Base-by-base conservation (phyloP, 2,113 vertebrate species). In the Ciconia stormi region DNA sequence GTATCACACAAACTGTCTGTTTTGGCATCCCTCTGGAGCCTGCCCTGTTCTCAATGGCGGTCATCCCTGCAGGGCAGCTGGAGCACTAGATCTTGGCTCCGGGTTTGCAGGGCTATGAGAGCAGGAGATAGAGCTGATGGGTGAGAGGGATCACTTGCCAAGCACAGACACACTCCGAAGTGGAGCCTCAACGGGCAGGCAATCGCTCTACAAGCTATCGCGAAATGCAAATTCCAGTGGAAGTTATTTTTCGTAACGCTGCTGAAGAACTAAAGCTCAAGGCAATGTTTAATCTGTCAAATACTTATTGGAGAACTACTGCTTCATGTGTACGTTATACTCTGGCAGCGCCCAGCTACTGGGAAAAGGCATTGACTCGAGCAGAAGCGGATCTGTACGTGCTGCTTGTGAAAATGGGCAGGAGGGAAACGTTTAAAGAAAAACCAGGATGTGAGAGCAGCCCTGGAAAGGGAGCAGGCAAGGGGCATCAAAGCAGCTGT, bases 261-360 rank as follows among this genome's bases (percentile, higher is more conserved):
- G 38, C 58, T 94, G 87, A 91, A 89, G 77, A 87, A 80, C 77
- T 87, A 49, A 91, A 91, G 87, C 93, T 94, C 58, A 85, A 93
- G 96, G 62, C 90, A 90, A 36, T 30, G 70, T 47, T 93, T 83
- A 93, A 93, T 90, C 82, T 94, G 87, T 82, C 87, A 96, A 79
- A 94, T 70, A 73, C 36, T 69, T 78, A 56, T 52, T 17, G 3
- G 66, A 89, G 83, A 56, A 44, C 34, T 87, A 21, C 38, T 73
- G 12, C 55, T 76, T 82, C 16, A 14, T 17, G 15, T 34, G 44
- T 27, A 17, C 2, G 7, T 52, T 82, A 3, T 7, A 32, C 14
- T 61, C 47, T 25, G 70, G 36, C 56, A 65, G 61, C 36, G 83
- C 34, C 19, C 13, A 50, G 40, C 56, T 89, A 14, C 40, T n/a